Conservation (phyloP, 2,113 vertebrate species). For the Phalacrocorax pelagicus region DNA sequence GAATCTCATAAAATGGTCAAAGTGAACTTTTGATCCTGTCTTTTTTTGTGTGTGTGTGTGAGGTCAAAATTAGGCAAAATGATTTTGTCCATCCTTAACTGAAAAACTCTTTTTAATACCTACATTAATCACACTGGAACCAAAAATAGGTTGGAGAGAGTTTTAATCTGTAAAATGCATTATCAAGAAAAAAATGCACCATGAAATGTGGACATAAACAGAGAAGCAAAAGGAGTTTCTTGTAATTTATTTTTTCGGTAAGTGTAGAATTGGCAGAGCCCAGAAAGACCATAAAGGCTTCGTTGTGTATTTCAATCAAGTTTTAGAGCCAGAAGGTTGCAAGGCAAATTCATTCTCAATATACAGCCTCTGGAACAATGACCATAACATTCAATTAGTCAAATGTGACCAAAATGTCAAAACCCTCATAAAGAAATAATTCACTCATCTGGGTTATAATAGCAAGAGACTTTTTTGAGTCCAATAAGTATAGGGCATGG, state of each 20-base stretch:
- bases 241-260: background rate
- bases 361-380: constrained; percentile 9
- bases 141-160: background rate
- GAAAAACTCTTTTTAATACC: background rate
- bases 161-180: background rate
- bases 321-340: constrained; percentile 48
- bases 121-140: background rate
- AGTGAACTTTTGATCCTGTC: background rate
- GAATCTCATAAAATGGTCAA: background rate
- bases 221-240: background rate
- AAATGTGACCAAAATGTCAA: constrained; percentile 48
- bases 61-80: background rate
- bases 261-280: constrained; percentile 10
- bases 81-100: background rate
- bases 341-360: constrained; percentile 45
- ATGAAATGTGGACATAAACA: constrained; percentile 22
- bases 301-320: constrained; percentile 32
- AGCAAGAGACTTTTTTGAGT: background rate
- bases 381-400: constrained; percentile 16
- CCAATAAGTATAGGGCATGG: background rate
- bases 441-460: constrained; percentile 17
- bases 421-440: constrained; percentile 51
- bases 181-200: background rate
- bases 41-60: background rate
- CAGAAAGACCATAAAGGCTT: constrained; percentile 51